These are phyloP conservation scores for Lysandra coridon DNA, from an alignment of 2,888 invertebrate species.

Conservation along the genomic window DNA sequence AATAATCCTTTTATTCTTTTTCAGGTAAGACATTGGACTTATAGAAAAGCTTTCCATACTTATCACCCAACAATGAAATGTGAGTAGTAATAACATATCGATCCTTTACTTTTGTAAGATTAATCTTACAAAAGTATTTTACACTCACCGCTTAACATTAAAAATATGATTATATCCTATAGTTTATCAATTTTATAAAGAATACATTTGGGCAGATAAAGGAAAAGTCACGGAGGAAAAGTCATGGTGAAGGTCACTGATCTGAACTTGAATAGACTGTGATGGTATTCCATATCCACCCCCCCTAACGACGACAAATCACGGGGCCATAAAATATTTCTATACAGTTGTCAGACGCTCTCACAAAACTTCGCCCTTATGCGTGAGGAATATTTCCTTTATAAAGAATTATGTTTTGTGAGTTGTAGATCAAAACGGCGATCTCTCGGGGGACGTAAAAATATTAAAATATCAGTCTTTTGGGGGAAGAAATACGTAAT, in stretches of 20 bases:
- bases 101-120: not conserved
- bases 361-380: constrained; percentile 54
- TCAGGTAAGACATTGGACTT: not conserved
- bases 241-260: not conserved
- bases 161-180: not conserved
- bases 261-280: not conserved
- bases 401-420: constrained; percentile 58
- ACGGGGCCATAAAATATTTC: constrained; percentile 61
- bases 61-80: not conserved
- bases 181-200: not conserved
- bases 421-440: constrained; percentile 71
- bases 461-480: constrained; percentile 72
- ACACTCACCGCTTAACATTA: not conserved
- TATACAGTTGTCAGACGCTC: constrained; percentile 58
- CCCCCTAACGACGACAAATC: constrained; percentile 42
- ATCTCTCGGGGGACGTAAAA: constrained; percentile 53
- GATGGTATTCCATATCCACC: not conserved
- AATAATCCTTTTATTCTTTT: not conserved
- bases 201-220: not conserved
- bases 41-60: not conserved
- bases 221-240: not conserved
- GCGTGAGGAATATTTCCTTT: constrained; percentile 58
- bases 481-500: constrained; percentile 63
- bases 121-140: not conserved
- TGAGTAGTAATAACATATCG: not conserved